Evolutionary conservation across 2,888 invertebrate species (phyloP).

Genomic region (Pogonocherus hispidulus): DNA sequence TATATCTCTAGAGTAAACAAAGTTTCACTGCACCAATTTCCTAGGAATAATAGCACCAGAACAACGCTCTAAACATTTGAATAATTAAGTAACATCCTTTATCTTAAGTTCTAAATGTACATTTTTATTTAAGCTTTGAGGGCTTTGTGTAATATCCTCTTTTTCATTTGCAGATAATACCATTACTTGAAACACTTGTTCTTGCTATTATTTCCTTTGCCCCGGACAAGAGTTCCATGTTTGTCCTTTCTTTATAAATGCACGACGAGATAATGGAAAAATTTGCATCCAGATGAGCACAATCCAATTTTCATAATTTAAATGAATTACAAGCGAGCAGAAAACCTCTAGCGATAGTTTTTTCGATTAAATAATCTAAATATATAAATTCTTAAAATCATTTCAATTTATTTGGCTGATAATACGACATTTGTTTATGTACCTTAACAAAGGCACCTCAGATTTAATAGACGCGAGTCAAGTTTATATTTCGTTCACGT

Average conservation of each 20-base stretch:
- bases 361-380: too few relatives aligned
- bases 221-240: neutral
- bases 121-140: neutral
- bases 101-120: neutral
- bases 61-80: neutral
- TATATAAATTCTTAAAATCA: too few relatives aligned
- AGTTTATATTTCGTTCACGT: too few relatives aligned
- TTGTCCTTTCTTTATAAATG: neutral
- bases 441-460: too few relatives aligned
- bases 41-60: too few relatives aligned
- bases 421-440: too few relatives aligned
- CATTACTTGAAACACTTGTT: neutral
- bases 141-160: neutral
- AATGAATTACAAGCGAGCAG: neutral
- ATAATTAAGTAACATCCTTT: slow-evolving; percentile 1
- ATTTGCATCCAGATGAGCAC: too few relatives aligned
- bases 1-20: neutral
- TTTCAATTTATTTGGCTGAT: too few relatives aligned
- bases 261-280: too few relatives aligned
- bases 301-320: too few relatives aligned
- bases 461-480: too few relatives aligned
- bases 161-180: neutral
- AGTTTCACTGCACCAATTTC: neutral
- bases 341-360: too few relatives aligned
- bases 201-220: neutral